A percentile compares a stretch with the other conserved stretches of the same genome.
Evolutionary conservation across 2,888 invertebrate genomes (phyloP).

Genomic region (Archips crataeganus): DNA sequence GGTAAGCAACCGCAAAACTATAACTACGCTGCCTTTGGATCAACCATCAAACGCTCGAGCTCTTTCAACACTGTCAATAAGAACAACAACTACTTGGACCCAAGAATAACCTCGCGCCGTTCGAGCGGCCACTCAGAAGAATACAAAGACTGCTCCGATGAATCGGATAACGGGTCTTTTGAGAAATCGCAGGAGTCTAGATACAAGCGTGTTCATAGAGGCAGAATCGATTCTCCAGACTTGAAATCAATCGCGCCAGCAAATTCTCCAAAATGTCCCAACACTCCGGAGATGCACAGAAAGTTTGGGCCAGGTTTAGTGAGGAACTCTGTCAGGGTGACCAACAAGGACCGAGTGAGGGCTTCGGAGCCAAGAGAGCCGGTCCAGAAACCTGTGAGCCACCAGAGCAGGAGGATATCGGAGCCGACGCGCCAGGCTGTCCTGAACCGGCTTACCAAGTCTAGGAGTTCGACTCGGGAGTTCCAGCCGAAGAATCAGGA

Average conservation of each 20-base stretch:
- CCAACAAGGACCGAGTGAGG: slow-evolving; percentile 83
- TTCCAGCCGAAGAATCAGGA: slow-evolving; percentile 74
- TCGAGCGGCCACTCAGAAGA: slow-evolving; percentile 73
- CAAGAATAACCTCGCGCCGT: slow-evolving; percentile 62
- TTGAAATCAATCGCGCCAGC: slow-evolving; percentile 76
- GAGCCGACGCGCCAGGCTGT: slow-evolving; percentile 75
- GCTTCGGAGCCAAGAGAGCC: slow-evolving; percentile 83
- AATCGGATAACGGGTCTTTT: slow-evolving; percentile 75
- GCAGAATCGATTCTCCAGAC: slow-evolving; percentile 86
- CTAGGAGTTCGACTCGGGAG: slow-evolving; percentile 81
- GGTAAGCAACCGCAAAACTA: slow-evolving; percentile 57
- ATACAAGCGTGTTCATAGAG: slow-evolving; percentile 91
- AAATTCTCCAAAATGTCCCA: slow-evolving; percentile 85
- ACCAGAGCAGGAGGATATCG: slow-evolving; percentile 76
- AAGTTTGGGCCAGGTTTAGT: slow-evolving; percentile 84
- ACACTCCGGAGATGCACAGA: slow-evolving; percentile 87
- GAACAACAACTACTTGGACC: slow-evolving; percentile 75
- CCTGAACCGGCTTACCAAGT: slow-evolving; percentile 76
- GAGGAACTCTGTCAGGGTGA: slow-evolving; percentile 72
- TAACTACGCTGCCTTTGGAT: slow-evolving; percentile 61
- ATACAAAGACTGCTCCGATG: slow-evolving; percentile 74
- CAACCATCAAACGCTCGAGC: slow-evolving; percentile 88
- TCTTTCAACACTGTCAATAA: slow-evolving; percentile 86
- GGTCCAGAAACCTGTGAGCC: slow-evolving; percentile 66
- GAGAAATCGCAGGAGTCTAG: slow-evolving; percentile 74